Evolutionary conservation across 2,888 invertebrate genomes (phyloP).

Genomic region (Scaptomyza flava): DNA sequence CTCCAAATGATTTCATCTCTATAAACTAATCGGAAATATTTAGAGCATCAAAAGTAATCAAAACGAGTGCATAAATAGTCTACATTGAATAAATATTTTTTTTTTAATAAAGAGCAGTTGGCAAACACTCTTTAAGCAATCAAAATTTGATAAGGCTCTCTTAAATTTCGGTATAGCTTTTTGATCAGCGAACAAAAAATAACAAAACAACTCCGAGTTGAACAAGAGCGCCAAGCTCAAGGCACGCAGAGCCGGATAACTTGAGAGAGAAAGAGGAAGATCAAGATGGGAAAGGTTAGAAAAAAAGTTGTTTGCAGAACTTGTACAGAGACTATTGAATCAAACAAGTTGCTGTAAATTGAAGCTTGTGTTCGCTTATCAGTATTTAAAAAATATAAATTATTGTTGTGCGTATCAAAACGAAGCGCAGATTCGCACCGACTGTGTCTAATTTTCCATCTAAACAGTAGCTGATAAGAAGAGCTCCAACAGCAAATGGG

Average conservation of each 20-base stretch:
- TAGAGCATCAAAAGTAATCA: background rate
- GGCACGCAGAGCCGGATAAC: background rate
- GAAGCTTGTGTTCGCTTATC: constrained; percentile 2
- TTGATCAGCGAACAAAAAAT: background rate
- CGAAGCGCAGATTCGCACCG: constrained; percentile 6
- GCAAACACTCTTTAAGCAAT: background rate
- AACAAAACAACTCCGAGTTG: background rate
- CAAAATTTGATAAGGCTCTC: background rate
- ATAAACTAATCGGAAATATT: background rate
- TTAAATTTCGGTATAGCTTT: background rate
- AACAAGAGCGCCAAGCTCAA: background rate
- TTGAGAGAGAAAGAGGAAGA: background rate
- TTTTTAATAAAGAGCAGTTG: background rate
- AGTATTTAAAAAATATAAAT: background rate
- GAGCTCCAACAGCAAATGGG: constrained; percentile 3
- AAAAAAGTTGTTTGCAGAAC: background rate
- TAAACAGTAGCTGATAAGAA: constrained; percentile 43
- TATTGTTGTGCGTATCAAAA: background rate
- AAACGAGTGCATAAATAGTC: background rate
- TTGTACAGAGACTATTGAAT: too few relatives aligned
- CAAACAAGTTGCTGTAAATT: background rate
- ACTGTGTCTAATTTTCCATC: constrained; percentile 21
- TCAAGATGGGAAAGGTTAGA: background rate
- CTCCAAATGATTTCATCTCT: background rate
- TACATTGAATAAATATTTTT: background rate